phyloP scores from a whole-genome alignment of 2,113 vertebrate genomes.

The Platichthys stellatus region DNA sequence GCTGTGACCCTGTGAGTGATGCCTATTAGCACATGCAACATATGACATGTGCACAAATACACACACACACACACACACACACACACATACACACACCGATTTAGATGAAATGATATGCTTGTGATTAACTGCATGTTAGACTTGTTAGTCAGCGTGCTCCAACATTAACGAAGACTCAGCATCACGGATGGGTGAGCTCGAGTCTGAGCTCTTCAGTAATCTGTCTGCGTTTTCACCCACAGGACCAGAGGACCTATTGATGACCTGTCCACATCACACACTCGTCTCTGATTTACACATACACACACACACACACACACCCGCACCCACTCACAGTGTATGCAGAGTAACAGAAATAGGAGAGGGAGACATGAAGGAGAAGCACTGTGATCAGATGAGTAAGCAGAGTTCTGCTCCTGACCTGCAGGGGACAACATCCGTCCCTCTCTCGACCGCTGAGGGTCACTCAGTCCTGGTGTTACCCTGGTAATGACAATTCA shows the following conservation, averaged over 20 bases:
- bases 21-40: constrained; percentile 48
- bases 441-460: constrained; percentile 40
- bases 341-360: constrained; percentile 40
- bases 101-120: constrained; percentile 6
- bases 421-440: constrained; percentile 38
- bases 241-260: constrained; percentile 40
- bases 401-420: constrained; percentile 58
- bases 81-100: not conserved
- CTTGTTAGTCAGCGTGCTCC: not conserved
- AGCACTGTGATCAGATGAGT: constrained; percentile 55
- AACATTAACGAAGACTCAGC: constrained; percentile 1
- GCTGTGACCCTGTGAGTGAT: constrained; percentile 54
- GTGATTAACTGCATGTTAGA: not conserved
- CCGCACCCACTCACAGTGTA: constrained; percentile 30
- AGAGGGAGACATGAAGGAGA: constrained; percentile 61
- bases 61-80: not conserved
- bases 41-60: constrained; percentile 20
- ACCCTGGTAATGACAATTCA: constrained; percentile 56
- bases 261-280: constrained; percentile 37
- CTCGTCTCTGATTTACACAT: constrained; percentile 29
- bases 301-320: constrained; percentile 26
- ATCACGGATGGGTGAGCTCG: not conserved
- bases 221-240: constrained; percentile 23
- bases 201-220: constrained; percentile 36
- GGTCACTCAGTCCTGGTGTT: constrained; percentile 51